These are phyloP conservation scores for Diplogasteroides magnus DNA, from an alignment of 1,140 invertebrate species.

Conservation along the genomic window DNA sequence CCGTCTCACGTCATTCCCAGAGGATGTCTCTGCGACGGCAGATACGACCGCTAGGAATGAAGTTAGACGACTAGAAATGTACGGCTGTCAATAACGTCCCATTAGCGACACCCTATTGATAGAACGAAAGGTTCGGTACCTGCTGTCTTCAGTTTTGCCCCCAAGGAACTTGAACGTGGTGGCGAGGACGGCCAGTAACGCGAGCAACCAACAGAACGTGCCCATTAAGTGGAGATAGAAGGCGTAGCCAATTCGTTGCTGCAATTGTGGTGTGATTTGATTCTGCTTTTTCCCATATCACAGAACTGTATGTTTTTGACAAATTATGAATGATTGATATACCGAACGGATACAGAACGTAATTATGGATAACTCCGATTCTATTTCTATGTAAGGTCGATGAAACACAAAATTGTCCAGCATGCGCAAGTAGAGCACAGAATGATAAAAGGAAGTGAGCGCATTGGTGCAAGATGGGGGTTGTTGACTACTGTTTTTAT, in stretches of 20 bases:
- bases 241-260: conserved; percentile 52
- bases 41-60: neutral
- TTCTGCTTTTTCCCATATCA: too few relatives aligned
- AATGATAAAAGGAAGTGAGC: too few relatives aligned
- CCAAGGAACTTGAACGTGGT: conserved; percentile 55
- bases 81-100: neutral
- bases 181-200: conserved; percentile 44
- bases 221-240: conserved; percentile 53
- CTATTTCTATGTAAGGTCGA: too few relatives aligned
- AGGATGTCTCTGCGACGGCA: neutral
- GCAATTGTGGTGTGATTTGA: too few relatives aligned
- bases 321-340: too few relatives aligned
- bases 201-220: conserved; percentile 44
- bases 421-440: too few relatives aligned
- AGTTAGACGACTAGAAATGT: neutral
- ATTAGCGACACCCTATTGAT: neutral
- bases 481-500: too few relatives aligned
- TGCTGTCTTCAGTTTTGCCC: conserved; percentile 17
- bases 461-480: too few relatives aligned
- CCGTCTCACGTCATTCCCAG: neutral
- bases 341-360: too few relatives aligned
- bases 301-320: too few relatives aligned
- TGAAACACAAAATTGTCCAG: too few relatives aligned
- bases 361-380: too few relatives aligned
- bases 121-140: conserved; percentile 7